Percentiles rank a stretch among this genome's conserved stretches.
Evolutionary conservation across 2,113 vertebrate genomes (phyloP).

Genomic region (Hypanus sabinus): DNA sequence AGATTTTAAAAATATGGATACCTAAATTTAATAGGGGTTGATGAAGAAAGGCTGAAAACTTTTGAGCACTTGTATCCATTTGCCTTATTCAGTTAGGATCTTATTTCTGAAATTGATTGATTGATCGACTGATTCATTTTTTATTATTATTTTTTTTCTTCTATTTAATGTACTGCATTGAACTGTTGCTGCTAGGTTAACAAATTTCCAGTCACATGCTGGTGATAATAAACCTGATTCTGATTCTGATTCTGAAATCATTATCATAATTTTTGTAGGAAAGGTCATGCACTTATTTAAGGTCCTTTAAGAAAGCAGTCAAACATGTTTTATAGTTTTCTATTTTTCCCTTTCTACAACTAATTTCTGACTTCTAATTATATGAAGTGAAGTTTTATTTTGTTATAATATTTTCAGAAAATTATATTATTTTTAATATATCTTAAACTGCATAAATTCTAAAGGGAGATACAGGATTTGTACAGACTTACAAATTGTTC

Average conservation of each 20-base stretch:
- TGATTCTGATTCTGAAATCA: neutral
- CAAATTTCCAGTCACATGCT: too few species aligned
- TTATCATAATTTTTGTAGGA: neutral
- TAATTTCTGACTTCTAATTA: neutral
- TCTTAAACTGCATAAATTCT: neutral
- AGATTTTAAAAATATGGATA: neutral
- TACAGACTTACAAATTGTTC: neutral
- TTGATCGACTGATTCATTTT: too few species aligned
- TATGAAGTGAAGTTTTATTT: neutral
- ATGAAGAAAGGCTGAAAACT: neutral
- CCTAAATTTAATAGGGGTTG: neutral
- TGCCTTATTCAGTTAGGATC: neutral
- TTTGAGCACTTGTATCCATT: neutral
- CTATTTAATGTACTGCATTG: too few species aligned
- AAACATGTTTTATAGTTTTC: neutral
- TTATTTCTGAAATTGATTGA: neutral
- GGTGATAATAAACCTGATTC: too few species aligned
- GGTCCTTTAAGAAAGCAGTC: neutral
- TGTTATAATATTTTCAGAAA: neutral
- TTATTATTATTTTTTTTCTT: too few species aligned
- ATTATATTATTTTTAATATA: neutral
- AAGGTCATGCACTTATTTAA: neutral
- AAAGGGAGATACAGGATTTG: neutral
- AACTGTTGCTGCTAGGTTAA: too few species aligned
- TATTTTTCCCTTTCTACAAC: neutral